Percentiles rank a stretch among this genome's conserved stretches.
phyloP scores from a whole-genome alignment of 2,113 vertebrate species.

The Myodes glareolus region DNA sequence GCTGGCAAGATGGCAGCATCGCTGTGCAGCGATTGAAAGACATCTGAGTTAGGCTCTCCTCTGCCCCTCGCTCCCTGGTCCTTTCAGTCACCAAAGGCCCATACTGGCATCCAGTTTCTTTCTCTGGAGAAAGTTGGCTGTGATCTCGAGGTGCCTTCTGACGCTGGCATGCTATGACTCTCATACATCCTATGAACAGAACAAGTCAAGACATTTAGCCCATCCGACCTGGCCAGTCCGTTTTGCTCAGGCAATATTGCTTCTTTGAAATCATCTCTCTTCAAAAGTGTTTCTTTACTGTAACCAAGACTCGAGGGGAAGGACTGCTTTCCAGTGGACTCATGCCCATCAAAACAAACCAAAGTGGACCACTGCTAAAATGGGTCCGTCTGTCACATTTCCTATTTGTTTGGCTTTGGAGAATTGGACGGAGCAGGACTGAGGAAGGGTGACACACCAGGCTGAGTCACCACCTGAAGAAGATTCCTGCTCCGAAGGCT shows the following conservation, averaged over 20 bases:
- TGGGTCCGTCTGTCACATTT: constrained; percentile 63
- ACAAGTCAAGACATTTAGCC: constrained; percentile 12
- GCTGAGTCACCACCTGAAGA: constrained; percentile 52
- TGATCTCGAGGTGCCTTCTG: neutral
- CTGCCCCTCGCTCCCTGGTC: neutral
- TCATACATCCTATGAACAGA: neutral
- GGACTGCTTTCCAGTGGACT: constrained; percentile 53
- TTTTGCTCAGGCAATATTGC: neutral
- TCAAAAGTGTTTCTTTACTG: constrained; percentile 52
- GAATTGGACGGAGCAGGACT: neutral
- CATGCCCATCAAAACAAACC: constrained; percentile 65
- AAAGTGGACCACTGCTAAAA: constrained; percentile 56
- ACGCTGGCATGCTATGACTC: neutral
- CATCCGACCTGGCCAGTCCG: neutral
- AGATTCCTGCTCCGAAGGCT: neutral
- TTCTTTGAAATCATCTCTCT: constrained; percentile 22
- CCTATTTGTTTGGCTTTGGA: constrained; percentile 75
- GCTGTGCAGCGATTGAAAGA: neutral
- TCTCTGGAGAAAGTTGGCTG: neutral
- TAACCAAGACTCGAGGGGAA: constrained; percentile 41
- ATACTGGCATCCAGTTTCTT: neutral
- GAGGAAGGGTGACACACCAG: neutral
- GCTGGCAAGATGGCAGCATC: constrained; percentile 9
- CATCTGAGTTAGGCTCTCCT: neutral
- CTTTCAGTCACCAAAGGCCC: neutral